phyloP scores from a whole-genome alignment of 2,888 invertebrate genomes.

The Eristalinus aeneus region DNA sequence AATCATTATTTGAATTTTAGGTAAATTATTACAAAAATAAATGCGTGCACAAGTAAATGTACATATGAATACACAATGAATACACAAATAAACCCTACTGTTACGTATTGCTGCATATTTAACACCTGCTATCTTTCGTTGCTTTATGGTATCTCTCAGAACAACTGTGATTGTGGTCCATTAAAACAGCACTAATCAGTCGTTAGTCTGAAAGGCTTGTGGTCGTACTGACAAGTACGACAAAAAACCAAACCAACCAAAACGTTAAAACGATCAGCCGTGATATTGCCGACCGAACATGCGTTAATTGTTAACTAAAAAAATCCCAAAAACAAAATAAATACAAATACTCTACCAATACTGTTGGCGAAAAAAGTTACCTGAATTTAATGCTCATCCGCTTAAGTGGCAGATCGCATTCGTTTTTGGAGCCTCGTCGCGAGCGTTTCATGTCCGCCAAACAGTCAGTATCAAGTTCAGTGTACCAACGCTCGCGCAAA shows the following conservation, averaged over 20 bases:
- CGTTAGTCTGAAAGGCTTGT: not conserved
- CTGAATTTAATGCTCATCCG: slow-evolving; percentile 62
- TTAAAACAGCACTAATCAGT: not conserved
- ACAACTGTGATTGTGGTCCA: not conserved
- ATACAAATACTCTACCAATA: slow-evolving; percentile 38
- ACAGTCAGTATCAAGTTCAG: slow-evolving; percentile 5
- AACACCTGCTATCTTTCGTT: not conserved
- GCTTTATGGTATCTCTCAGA: not conserved
- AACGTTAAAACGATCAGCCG: slow-evolving; percentile 28
- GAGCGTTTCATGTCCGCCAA: slow-evolving; percentile 44
- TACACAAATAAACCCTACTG: not conserved
- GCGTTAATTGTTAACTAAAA: slow-evolving; percentile 52
- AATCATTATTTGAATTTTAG: not conserved
- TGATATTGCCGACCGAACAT: slow-evolving; percentile 43
- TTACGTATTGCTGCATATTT: not conserved
- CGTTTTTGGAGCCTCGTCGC: slow-evolving; percentile 56
- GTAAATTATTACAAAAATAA: not conserved
- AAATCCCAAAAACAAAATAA: slow-evolving; percentile 44
- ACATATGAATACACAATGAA: not conserved
- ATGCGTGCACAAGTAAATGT: not conserved
- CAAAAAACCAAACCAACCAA: slow-evolving; percentile 6
- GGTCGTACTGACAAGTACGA: not conserved
- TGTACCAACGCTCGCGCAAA: slow-evolving; percentile 10
- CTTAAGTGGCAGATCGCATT: slow-evolving; percentile 61
- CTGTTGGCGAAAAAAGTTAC: slow-evolving; percentile 34